phyloP scores from a whole-genome alignment of 2,888 invertebrate species.

The Leuctra nigra region DNA sequence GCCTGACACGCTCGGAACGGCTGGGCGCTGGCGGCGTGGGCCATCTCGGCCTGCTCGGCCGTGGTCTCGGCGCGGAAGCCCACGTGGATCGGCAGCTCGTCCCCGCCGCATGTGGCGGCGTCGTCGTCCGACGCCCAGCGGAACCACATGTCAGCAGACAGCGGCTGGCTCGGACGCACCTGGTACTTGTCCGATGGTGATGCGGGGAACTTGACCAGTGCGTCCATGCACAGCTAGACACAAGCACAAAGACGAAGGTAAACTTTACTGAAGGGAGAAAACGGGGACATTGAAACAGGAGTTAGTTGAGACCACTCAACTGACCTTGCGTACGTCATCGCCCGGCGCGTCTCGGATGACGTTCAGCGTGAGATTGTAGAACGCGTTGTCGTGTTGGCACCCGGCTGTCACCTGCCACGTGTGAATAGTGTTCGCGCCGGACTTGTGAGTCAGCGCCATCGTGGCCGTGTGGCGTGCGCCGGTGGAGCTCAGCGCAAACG shows the following conservation, averaged over 20 bases:
- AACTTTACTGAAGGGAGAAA: too few relatives aligned
- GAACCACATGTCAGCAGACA: not conserved
- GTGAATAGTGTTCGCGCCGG: not conserved
- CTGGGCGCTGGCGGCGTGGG: slow-evolving; percentile 26
- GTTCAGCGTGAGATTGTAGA: not conserved
- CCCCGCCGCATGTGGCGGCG: not conserved
- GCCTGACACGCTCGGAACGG: slow-evolving; percentile 21
- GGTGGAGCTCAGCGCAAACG: not conserved
- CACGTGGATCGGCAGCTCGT: slow-evolving; percentile 15
- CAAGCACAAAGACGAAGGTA: too few relatives aligned
- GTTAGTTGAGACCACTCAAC: not conserved
- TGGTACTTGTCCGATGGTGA: not conserved
- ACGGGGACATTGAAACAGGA: too few relatives aligned
- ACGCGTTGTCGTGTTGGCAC: not conserved
- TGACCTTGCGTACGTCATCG: not conserved
- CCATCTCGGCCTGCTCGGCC: slow-evolving; percentile 30
- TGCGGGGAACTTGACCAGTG: slow-evolving; percentile 3
- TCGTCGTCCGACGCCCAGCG: not conserved
- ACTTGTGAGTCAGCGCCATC: not conserved
- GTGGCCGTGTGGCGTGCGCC: not conserved
- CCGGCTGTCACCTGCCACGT: not conserved
- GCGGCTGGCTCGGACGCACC: not conserved
- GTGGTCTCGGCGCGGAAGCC: slow-evolving; percentile 32
- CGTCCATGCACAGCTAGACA: slow-evolving; percentile 1
- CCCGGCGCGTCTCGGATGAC: slow-evolving; percentile 1